Conservation (phyloP, 1,140 invertebrate genomes). For the Acromyrmex charruanus region DNA sequence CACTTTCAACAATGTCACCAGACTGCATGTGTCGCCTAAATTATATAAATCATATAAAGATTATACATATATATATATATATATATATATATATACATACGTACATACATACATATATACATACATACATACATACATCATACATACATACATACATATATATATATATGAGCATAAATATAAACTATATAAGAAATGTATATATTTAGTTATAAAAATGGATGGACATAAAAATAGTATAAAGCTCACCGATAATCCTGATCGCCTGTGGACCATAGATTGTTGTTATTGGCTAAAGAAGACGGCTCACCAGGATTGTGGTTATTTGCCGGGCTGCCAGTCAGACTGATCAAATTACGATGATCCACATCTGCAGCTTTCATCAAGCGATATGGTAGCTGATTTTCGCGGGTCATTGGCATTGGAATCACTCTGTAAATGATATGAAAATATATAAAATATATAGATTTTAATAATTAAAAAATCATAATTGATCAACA, state of each 20-base stretch:
- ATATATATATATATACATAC: not conserved
- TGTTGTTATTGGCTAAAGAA: constrained; percentile 76
- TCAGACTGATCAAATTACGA: constrained; percentile 93
- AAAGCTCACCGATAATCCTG: constrained; percentile 83
- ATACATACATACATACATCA: not conserved
- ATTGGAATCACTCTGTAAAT: constrained; percentile 81
- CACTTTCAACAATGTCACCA: constrained; percentile 89
- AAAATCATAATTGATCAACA: not conserved
- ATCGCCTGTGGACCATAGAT: constrained; percentile 82
- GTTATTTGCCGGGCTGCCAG: constrained; percentile 89
- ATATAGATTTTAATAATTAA: constrained; percentile 2
- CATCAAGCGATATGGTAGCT: constrained; percentile 82
- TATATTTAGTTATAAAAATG: not conserved
- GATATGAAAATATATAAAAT: not conserved
- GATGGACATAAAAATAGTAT: not conserved
- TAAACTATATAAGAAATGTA: not conserved
- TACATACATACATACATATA: not conserved
- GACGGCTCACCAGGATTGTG: constrained; percentile 78
- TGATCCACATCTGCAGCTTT: constrained; percentile 91
- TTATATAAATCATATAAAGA: constrained; percentile 61
- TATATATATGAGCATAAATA: too few relatives aligned
- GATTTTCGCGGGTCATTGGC: constrained; percentile 81
- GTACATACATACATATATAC: not conserved
- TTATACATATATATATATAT: not conserved
- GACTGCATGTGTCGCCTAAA: constrained; percentile 84